Evolutionary conservation across 1,140 invertebrate genomes (phyloP).

Genomic region (Drosophila jambulina): DNA sequence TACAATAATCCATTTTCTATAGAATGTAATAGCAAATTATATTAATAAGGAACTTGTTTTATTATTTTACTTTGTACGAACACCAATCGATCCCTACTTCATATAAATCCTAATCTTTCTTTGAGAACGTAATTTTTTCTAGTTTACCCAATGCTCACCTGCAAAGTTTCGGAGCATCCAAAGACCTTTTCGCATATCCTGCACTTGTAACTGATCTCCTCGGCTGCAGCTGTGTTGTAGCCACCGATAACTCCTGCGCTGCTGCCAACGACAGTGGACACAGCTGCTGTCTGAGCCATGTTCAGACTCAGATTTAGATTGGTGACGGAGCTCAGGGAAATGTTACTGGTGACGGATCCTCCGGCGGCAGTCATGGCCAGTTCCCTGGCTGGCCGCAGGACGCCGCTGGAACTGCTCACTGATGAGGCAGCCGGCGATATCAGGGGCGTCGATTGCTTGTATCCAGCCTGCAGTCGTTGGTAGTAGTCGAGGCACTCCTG

Average conservation of each 20-base stretch:
- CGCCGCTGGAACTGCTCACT: constrained; percentile 63
- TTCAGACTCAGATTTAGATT: constrained; percentile 69
- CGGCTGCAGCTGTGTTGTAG: constrained; percentile 35
- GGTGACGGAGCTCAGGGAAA: constrained; percentile 72
- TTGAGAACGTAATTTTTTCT: no score
- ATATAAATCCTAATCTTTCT: background rate
- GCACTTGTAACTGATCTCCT: constrained; percentile 82
- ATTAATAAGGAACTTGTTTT: background rate
- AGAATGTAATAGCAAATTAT: background rate
- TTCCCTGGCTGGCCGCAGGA: constrained; percentile 37
- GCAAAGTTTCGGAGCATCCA: constrained; percentile 80
- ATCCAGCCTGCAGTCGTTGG: constrained; percentile 50
- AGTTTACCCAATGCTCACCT: constrained; percentile 56
- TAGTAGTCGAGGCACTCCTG: constrained; percentile 73
- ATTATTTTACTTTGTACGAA: background rate
- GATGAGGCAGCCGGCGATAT: constrained; percentile 71
- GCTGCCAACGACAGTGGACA: constrained; percentile 38
- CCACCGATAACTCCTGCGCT: background rate
- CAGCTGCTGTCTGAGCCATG: constrained; percentile 12
- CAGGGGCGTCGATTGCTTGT: constrained; percentile 51
- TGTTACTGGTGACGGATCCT: constrained; percentile 42
- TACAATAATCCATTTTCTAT: no score
- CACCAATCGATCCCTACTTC: background rate
- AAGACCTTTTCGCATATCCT: constrained; percentile 83
- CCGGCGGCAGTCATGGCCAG: constrained; percentile 24